Conservation (phyloP, 2,113 vertebrate genomes). For the Corythornis madagascariensis region DNA sequence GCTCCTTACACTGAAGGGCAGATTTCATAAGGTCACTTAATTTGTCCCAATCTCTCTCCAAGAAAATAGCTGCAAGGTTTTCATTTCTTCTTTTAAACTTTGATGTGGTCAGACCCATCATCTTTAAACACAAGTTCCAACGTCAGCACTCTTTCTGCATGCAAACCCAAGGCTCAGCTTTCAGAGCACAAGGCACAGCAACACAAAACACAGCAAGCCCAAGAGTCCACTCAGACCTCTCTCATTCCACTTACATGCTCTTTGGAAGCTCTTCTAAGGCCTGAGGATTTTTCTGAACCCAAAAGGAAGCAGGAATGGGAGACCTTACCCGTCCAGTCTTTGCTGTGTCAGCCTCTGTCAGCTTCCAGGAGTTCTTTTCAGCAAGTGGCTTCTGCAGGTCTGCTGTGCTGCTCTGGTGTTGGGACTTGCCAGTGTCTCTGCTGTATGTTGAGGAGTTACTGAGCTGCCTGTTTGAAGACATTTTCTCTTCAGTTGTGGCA, state of each 20-base stretch:
- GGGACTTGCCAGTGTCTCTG: slow-evolving; percentile 36
- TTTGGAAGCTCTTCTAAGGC: background rate
- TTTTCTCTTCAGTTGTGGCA: background rate
- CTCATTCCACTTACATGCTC: background rate
- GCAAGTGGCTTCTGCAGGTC: slow-evolving; percentile 59
- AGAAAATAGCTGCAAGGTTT: background rate
- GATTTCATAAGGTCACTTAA: background rate
- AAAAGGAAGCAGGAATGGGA: background rate
- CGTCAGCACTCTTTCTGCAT: background rate
- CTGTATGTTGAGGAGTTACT: slow-evolving; percentile 73
- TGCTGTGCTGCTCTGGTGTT: slow-evolving; percentile 54
- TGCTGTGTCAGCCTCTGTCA: slow-evolving; percentile 89
- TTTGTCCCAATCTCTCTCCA: background rate
- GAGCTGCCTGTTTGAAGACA: slow-evolving; percentile 68
- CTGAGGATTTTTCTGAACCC: background rate
- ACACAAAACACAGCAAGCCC: background rate
- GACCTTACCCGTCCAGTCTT: slow-evolving; percentile 87
- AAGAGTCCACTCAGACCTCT: background rate
- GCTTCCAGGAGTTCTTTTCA: slow-evolving; percentile 80
- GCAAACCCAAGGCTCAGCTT: background rate
- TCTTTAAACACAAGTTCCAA: background rate
- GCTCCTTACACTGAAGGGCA: background rate
- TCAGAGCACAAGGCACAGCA: background rate
- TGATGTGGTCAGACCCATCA: background rate
- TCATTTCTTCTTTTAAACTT: background rate